Evolutionary conservation across 2,797 vertebrate species (phyloP).

Genomic region (Poecilia velifera): DNA sequence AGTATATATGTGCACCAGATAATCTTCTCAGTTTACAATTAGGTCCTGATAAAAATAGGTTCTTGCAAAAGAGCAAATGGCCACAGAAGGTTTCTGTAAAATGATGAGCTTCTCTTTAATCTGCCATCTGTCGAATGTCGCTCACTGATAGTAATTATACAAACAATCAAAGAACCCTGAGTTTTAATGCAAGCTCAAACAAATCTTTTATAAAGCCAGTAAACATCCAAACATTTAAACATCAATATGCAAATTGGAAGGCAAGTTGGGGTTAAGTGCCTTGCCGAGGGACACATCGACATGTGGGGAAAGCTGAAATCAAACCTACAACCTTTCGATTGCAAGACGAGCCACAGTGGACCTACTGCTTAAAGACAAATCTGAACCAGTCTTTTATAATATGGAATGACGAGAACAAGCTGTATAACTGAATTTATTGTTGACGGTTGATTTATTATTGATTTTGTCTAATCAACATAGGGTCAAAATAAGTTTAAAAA

Average conservation of each 20-base stretch:
- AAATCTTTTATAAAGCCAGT: slow-evolving; percentile 23
- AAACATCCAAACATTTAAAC: slow-evolving; percentile 14
- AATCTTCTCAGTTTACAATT: neutral
- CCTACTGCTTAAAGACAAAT: neutral
- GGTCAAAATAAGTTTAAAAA: neutral
- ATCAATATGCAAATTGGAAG: too few relatives aligned
- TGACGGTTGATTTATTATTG: neutral
- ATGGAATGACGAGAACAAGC: neutral
- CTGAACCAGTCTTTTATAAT: neutral
- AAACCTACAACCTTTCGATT: neutral
- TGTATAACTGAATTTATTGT: neutral
- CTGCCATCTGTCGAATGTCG: slow-evolving; percentile 56
- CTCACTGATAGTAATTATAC: slow-evolving; percentile 51
- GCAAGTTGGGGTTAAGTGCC: neutral
- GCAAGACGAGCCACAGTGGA: neutral
- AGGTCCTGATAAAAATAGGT: neutral
- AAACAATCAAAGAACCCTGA: slow-evolving; percentile 24
- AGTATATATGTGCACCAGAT: neutral
- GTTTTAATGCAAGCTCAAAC: slow-evolving; percentile 37
- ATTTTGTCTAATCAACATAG: neutral
- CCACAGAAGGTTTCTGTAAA: slow-evolving; percentile 6
- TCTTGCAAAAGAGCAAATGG: neutral
- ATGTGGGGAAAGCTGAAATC: neutral
- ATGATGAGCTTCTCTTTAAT: slow-evolving; percentile 34
- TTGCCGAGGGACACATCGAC: neutral